Evolutionary conservation across 2,888 invertebrate genomes (phyloP).

Genomic region (Drosophila subsilvestris): DNA sequence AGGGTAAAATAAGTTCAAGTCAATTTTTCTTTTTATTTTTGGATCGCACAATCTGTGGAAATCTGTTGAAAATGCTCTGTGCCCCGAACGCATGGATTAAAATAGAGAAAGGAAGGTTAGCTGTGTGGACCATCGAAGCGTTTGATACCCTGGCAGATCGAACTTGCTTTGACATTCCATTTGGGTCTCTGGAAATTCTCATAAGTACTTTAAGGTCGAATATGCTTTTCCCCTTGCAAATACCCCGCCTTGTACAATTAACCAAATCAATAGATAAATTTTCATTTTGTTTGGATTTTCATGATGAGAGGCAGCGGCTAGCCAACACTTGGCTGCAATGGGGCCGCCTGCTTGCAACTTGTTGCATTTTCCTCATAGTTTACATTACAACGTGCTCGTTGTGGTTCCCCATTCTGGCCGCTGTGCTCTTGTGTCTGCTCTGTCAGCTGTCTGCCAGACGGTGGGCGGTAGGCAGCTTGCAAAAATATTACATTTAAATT

Average conservation of each 20-base stretch:
- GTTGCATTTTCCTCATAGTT: slow-evolving; percentile 45
- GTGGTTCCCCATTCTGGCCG: neutral
- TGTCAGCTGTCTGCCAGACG: slow-evolving; percentile 28
- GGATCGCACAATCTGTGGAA: slow-evolving; percentile 23
- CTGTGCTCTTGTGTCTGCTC: slow-evolving; percentile 14
- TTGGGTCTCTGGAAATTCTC: no score
- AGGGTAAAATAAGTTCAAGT: neutral
- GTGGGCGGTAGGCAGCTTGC: slow-evolving; percentile 17
- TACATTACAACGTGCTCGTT: slow-evolving; percentile 29
- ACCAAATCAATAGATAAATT: neutral
- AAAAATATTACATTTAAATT: slow-evolving; percentile 35
- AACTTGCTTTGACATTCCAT: no score
- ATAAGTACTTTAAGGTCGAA: neutral
- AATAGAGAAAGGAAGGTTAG: neutral
- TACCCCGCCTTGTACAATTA: neutral
- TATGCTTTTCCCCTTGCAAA: neutral
- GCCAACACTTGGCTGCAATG: slow-evolving; percentile 33
- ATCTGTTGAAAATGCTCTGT: slow-evolving; percentile 6
- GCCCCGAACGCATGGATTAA: no score
- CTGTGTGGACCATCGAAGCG: neutral
- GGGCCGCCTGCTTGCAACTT: slow-evolving; percentile 49
- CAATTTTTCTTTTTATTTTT: slow-evolving; percentile 29
- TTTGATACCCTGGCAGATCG: neutral
- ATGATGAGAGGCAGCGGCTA: slow-evolving; percentile 15
- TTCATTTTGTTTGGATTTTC: slow-evolving; percentile 27